These are phyloP conservation scores for Morpho deidamia DNA, from an alignment of 2,888 invertebrate genomes.

Conservation along the genomic window DNA sequence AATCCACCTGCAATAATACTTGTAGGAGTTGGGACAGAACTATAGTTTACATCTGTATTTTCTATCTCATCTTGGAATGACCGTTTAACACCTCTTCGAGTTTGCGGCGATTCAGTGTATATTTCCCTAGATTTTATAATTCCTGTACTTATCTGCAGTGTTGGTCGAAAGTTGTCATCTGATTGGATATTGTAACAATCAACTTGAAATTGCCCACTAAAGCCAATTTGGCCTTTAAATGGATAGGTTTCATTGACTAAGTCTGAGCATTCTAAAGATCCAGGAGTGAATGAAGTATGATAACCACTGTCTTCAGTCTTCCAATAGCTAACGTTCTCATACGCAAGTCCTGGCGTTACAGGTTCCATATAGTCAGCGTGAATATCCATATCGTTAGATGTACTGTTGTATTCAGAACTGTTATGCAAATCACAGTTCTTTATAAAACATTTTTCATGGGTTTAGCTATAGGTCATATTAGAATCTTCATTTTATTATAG, in stretches of 20 bases:
- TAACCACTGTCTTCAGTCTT: slow-evolving; percentile 69
- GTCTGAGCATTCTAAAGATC: slow-evolving; percentile 54
- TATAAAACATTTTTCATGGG: background rate
- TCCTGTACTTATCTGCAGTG: slow-evolving; percentile 28
- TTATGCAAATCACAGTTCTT: background rate
- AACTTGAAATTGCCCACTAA: slow-evolving; percentile 40
- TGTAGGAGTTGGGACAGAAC: slow-evolving; percentile 54
- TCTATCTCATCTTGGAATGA: slow-evolving; percentile 46
- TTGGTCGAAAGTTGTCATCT: slow-evolving; percentile 32
- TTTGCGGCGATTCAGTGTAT: slow-evolving; percentile 41
- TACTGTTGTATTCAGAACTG: too few relatives aligned
- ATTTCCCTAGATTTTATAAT: slow-evolving; percentile 24
- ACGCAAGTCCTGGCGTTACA: slow-evolving; percentile 44
- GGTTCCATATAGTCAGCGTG: slow-evolving; percentile 46
- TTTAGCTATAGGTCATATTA: background rate
- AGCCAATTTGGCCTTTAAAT: slow-evolving; percentile 35
- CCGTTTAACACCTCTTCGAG: slow-evolving; percentile 53
- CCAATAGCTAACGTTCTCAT: slow-evolving; percentile 44
- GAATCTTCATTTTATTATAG: slow-evolving; percentile 5
- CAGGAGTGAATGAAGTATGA: slow-evolving; percentile 61
- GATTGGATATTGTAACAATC: slow-evolving; percentile 38
- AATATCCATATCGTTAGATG: slow-evolving; percentile 44
- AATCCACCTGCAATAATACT: slow-evolving; percentile 62
- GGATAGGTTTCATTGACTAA: slow-evolving; percentile 47
- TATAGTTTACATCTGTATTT: slow-evolving; percentile 30